Evolutionary conservation across 2,888 invertebrate genomes (phyloP).

Genomic region (Maniola hyperantus): DNA sequence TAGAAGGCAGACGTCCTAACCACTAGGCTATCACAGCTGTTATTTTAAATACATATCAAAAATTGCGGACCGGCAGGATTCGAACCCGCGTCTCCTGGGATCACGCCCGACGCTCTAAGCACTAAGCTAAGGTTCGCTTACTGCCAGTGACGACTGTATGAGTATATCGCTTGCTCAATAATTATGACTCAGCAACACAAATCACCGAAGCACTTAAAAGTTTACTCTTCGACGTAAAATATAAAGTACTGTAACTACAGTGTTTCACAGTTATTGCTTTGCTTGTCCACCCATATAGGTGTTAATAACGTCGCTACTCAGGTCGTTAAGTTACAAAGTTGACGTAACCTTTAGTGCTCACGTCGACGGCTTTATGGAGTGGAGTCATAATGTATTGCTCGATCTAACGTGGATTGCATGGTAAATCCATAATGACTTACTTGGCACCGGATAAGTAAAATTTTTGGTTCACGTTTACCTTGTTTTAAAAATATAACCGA

Average conservation of each 20-base stretch:
- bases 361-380: conserved; percentile 17
- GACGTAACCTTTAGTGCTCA: conserved; percentile 29
- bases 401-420: background rate
- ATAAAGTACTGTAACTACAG: conserved; percentile 15
- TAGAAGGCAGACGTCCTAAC: too few species aligned
- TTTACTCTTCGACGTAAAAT: conserved; percentile 15
- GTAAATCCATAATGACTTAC: background rate
- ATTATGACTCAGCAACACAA: background rate
- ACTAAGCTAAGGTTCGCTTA: too few species aligned
- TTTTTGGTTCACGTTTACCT: too few species aligned
- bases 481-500: too few species aligned
- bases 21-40: too few species aligned
- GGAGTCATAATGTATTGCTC: background rate
- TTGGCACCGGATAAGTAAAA: background rate
- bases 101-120: too few species aligned
- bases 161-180: background rate
- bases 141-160: too few species aligned
- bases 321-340: conserved; percentile 38
- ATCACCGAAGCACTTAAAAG: conserved; percentile 16
- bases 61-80: too few species aligned
- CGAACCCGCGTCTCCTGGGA: too few species aligned
- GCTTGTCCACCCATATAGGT: conserved; percentile 27
- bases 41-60: too few species aligned
- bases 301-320: conserved; percentile 33
- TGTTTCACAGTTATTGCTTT: conserved; percentile 32